Evolutionary conservation across 2,113 vertebrate genomes (phyloP), one percentile per base, ranked within the genome.

Genomic region (Trochalopteron elliotii): DNA sequence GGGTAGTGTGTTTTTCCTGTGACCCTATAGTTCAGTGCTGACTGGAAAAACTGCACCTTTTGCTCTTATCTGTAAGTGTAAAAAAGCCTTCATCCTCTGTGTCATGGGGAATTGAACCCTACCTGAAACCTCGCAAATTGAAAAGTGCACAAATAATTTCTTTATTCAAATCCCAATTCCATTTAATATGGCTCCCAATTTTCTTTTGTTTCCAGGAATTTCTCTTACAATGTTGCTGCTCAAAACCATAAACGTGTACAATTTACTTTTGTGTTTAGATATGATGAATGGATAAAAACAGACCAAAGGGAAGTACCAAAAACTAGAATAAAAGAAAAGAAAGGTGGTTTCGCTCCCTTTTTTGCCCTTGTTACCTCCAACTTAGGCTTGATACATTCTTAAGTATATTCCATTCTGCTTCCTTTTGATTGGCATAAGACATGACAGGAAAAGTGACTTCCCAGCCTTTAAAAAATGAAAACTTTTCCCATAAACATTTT

Each of bases 301-400:
- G 99, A 99, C 2, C 0, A 1, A 97, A 99, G 98, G 98, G 99
- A 99, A 96, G 98, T 99, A 80, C 97, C 98, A 85, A 99, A 99
- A 98, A 98, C 99, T 97, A 99, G 97, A 99, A 99, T 95, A 99
- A 93, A 99, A 99, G 97, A 99, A 99, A 99, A 99, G 99, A 98
- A 99, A 99, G 98, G 98, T 99, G 98, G 59, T 47, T 94, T 65
- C 3, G 45, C 50, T 91, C 11, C 15, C 23, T 55, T 72, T 92
- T 45, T 22, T 83, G 5, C 21, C 79, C 6, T 52, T 30, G 10
- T 52, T 47, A 4, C 5, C 5, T 9, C 1, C 8, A 49, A 0
- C 23, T 89, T 70, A 23, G 13, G 2, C 37, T 81, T 52, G 35
- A 59, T 21, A 17, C 10, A 17, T 69, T 70, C 21, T 84, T 69